These are phyloP conservation scores for Alethe diademata DNA, from an alignment of 2,113 vertebrate species.

Conservation along the genomic window DNA sequence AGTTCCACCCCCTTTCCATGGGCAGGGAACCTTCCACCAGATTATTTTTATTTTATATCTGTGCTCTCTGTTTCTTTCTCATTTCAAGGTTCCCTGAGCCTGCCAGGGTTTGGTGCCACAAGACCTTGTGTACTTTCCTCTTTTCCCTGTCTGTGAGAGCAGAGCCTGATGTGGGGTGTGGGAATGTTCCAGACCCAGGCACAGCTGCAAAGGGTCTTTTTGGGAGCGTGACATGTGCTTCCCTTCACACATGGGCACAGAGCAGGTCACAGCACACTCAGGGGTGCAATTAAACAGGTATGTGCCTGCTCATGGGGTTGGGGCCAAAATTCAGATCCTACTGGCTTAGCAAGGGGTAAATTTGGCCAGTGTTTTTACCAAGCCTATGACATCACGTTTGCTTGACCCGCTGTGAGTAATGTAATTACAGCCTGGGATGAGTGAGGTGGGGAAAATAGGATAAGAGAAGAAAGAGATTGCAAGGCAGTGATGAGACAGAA, in stretches of 20 bases:
- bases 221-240: neutral
- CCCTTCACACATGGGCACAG: neutral
- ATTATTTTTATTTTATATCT: neutral
- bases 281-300: slow-evolving; percentile 29
- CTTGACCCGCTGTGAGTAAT: slow-evolving; percentile 31
- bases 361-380: slow-evolving; percentile 27
- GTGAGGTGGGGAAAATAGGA: neutral
- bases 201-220: neutral
- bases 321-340: slow-evolving; percentile 47
- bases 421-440: slow-evolving; percentile 4
- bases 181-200: neutral
- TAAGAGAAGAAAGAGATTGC: neutral
- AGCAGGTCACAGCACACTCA: neutral
- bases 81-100: neutral
- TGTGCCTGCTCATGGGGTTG: slow-evolving; percentile 1
- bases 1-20: neutral
- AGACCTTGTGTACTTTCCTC: neutral
- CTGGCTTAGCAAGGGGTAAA: slow-evolving; percentile 43
- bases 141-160: neutral
- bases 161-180: neutral
- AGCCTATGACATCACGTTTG: neutral
- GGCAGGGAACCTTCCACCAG: neutral
- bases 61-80: neutral
- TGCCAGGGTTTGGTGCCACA: neutral
- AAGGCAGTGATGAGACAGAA: neutral